Base-by-base conservation (phyloP, 2,113 vertebrate genomes). In the Nansenia antarctica region DNA sequence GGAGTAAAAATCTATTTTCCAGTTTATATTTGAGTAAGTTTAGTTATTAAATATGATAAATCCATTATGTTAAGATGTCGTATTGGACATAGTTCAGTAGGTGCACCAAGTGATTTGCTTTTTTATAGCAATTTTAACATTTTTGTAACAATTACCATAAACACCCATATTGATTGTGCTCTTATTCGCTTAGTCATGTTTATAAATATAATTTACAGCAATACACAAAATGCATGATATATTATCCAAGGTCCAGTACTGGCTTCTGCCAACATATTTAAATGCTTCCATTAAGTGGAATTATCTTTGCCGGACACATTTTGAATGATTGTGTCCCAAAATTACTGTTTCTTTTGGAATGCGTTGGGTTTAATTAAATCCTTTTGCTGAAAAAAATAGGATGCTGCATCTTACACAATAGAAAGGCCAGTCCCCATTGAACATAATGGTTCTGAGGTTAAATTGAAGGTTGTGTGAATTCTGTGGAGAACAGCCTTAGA, bases 221-320 rank as follows among this genome's bases (percentile, higher is more conserved):
- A 76, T 62, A 76, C 58, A 67, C 52, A 68, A 62, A 35, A 59
- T 49, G 71, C 67, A 53, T 60, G 69, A 82, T 85, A 73, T 82
- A 86, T 61, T 73, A 82, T 85, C 85, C 81, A 90, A 86, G 83
- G 88, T 88, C 79, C 71, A 79, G 77, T 70, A 27, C 74, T 80
- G 57, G 69, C 83, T 81, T 80, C 74, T 80, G 82, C 87, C 89
- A 90, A 85, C 82, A 85, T 88, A 80, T 90, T 88, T 85, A 90
- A 90, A 91, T 88, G 82, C 82, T 72, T 88, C 90, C 81, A 89
- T 92, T 91, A 91, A 83, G 87, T 79, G 80, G 79, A 92, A 92
- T 93, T 92, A 93, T 93, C 91, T 92, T 90, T 87, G 89, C 87
- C 82, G 86, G 85, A 85, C 91, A 92, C 87, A 91, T 90, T 92